Base-by-base conservation (phyloP, 2,797 vertebrate species). In the Xiphorhynchus erythropygius region DNA sequence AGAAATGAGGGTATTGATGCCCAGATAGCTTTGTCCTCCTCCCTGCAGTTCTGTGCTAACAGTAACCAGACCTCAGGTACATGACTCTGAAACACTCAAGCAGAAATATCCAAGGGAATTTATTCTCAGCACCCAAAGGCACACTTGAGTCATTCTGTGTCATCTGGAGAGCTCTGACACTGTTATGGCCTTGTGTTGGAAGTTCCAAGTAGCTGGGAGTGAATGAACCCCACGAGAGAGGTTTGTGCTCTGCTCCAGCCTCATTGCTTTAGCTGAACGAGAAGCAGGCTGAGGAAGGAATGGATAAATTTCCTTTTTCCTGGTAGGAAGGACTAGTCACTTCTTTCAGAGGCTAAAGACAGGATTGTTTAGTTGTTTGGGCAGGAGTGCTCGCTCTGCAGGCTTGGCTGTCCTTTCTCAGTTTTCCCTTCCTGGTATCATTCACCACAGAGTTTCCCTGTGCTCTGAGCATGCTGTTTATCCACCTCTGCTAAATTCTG, bases 261-360 rank as follows among this genome's bases (percentile, higher is more conserved):
- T 73, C 70, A 74, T 65, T 73, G 27, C 69, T 63, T 84, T 46
- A 82, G 32, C 52, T 83, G 87, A 60, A 67, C 42, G 41, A 89
- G 67, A 78, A 75, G 39, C 64, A 87, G 17, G 62, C 28, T 39
- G 49, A 80, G 64, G 68, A 93, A 94, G 71, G 89, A 91, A 81
- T 37, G 24, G 22, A 80, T 80, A 59, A 19, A 79, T 83, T 52
- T 93, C 42, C 62, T 81, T 85, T 86, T 94, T 95, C 87, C 73
- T 85, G 60, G 10, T 68, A 77, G 78, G 84, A 93, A 96, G 82
- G 71, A 74, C 59, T 30, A 75, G 15, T 77, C 71, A 47, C n/a
- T 89, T 53, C 59, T 41, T 89, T 83, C 52, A 63, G 82, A 90
- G 84, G n/a, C 49, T 50, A 59, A 87, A 90, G 84, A 23, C n/a